These are phyloP conservation scores for Semnornis frantzii DNA, from an alignment of 2,113 vertebrate genomes.

Conservation along the genomic window DNA sequence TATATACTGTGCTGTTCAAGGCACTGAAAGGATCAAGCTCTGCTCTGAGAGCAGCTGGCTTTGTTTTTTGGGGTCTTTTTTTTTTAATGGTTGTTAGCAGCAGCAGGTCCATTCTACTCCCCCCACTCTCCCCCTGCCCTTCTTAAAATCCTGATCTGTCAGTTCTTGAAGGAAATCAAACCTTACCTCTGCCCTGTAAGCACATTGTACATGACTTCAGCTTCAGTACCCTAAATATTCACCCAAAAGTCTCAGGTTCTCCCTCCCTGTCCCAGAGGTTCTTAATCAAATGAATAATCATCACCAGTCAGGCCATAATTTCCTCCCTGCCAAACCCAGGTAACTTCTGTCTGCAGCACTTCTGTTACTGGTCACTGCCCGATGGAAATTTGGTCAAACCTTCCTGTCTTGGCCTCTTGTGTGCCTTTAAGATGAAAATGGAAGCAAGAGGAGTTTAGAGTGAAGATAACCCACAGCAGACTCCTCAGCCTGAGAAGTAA, in stretches of 20 bases:
- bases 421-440: not conserved
- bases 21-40: constrained; percentile 71
- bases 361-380: not conserved
- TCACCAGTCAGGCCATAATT: not conserved
- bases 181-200: constrained; percentile 8
- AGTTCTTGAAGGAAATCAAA: constrained; percentile 40
- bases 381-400: not conserved
- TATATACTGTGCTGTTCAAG: constrained; percentile 68
- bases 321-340: not conserved
- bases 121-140: constrained; percentile 16
- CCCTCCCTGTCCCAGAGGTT: not conserved
- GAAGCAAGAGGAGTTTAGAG: not conserved
- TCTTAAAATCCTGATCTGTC: constrained; percentile 61
- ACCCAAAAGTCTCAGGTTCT: constrained; percentile 1
- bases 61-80: constrained; percentile 23
- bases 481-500: not conserved
- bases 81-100: constrained; percentile 69
- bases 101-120: constrained; percentile 64
- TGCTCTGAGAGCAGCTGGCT: constrained; percentile 70
- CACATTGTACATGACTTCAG: constrained; percentile 21
- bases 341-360: not conserved
- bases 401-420: not conserved
- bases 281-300: not conserved
- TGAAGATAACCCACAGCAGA: not conserved
- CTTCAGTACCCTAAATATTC: not conserved